Conservation (phyloP, 2,797 vertebrate species). For the Holocentrus rufus region DNA sequence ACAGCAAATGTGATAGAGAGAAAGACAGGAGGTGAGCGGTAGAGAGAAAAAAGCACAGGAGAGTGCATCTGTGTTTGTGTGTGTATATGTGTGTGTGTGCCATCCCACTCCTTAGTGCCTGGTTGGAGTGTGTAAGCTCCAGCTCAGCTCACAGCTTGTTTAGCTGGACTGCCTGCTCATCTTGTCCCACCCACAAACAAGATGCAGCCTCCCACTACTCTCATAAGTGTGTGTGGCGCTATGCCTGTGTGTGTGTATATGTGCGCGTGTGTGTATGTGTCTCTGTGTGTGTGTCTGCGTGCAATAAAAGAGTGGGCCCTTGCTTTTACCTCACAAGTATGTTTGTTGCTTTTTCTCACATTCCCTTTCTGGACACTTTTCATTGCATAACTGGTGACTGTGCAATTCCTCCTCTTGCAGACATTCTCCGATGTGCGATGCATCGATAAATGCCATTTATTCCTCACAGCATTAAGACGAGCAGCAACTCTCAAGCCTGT, state of each 20-base stretch:
- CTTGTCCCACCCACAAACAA: slow-evolving; percentile 58
- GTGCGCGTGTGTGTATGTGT: slow-evolving; percentile 2
- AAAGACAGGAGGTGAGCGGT: neutral
- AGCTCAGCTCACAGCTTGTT: slow-evolving; percentile 55
- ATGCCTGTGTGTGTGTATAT: slow-evolving; percentile 19
- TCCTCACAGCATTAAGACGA: slow-evolving; percentile 48
- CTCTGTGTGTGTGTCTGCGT: neutral
- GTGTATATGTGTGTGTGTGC: neutral
- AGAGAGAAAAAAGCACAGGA: slow-evolving; percentile 1
- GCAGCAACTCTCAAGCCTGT: slow-evolving; percentile 40
- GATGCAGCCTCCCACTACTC: slow-evolving; percentile 47
- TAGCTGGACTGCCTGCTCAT: slow-evolving; percentile 54
- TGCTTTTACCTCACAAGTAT: neutral
- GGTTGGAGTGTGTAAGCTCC: slow-evolving; percentile 30
- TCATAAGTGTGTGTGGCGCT: slow-evolving; percentile 13
- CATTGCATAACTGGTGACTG: slow-evolving; percentile 39
- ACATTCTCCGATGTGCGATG: slow-evolving; percentile 6
- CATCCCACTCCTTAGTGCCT: neutral
- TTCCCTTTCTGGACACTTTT: slow-evolving; percentile 23
- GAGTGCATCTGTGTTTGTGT: neutral
- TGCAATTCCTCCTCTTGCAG: slow-evolving; percentile 23
- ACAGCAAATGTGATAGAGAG: slow-evolving; percentile 4
- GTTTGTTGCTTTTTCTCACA: slow-evolving; percentile 43
- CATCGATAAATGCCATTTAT: slow-evolving; percentile 39
- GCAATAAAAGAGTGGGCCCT: neutral